Evolutionary conservation across 1,140 invertebrate species (phyloP).

Genomic region (Philotrypesis tridentata): DNA sequence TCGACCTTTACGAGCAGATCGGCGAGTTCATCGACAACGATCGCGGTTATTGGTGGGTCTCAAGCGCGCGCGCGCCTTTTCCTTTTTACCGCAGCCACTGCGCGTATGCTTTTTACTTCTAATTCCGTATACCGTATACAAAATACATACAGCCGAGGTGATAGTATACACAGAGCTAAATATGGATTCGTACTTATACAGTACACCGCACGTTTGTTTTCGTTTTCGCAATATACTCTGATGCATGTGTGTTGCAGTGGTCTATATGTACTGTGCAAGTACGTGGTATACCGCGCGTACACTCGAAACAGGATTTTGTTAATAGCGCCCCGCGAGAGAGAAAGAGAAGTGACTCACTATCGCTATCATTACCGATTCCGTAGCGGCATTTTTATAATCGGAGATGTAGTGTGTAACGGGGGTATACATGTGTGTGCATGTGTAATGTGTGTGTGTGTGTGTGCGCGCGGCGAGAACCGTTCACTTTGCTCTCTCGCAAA

Average conservation of each 20-base stretch:
- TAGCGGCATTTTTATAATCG: constrained; percentile 7
- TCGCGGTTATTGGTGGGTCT: background rate
- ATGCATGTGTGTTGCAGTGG: too few species aligned
- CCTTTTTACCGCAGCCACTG: too few species aligned
- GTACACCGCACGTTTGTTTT: constrained; percentile 17
- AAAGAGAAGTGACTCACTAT: constrained; percentile 41
- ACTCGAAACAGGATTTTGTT: constrained; percentile 44
- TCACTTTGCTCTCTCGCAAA: constrained; percentile 38
- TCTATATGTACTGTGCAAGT: too few species aligned
- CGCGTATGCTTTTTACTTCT: too few species aligned
- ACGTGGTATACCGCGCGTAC: background rate
- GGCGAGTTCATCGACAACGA: constrained; percentile 44
- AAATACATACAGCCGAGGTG: background rate
- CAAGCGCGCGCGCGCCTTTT: too few species aligned
- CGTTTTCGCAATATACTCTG: constrained; percentile 32
- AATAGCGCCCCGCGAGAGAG: constrained; percentile 14
- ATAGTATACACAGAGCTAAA: background rate
- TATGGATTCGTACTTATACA: background rate
- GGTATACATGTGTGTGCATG: background rate
- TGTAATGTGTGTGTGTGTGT: background rate
- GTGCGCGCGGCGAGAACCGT: background rate
- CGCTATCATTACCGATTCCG: constrained; percentile 44
- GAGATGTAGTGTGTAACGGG: background rate
- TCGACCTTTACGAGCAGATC: constrained; percentile 59
- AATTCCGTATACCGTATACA: too few species aligned